phyloP scores from a whole-genome alignment of 2,113 vertebrate genomes.

The Podiceps cristatus region DNA sequence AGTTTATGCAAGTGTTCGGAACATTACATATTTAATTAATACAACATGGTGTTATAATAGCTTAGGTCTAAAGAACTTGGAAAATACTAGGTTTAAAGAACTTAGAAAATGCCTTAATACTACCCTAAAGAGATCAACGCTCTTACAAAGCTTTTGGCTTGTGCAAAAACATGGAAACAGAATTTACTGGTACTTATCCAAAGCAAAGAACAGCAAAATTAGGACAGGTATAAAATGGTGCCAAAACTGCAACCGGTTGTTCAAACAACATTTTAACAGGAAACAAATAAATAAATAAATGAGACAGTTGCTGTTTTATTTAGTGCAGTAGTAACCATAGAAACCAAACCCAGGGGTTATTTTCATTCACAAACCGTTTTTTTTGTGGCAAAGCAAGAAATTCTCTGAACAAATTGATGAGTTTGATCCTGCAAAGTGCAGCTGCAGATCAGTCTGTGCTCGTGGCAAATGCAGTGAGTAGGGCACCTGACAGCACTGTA shows the following conservation, averaged over 20 bases:
- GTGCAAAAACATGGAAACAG: not conserved
- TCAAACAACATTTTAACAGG: not conserved
- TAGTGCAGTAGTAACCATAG: not conserved
- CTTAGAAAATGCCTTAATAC: not conserved
- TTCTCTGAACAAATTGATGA: not conserved
- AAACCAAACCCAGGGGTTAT: not conserved
- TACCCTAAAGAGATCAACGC: not conserved
- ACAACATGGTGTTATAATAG: not conserved
- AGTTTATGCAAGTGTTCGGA: not conserved
- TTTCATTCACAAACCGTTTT: not conserved
- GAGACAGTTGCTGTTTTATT: not conserved
- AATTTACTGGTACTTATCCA: not conserved
- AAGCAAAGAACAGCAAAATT: not conserved
- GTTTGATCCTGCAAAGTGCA: not conserved
- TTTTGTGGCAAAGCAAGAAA: not conserved
- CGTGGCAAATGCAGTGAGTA: not conserved
- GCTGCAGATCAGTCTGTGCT: not conserved
- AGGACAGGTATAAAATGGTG: not conserved
- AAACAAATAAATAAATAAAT: conserved; percentile 3
- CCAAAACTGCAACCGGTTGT: not conserved
- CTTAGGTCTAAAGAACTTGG: not conserved
- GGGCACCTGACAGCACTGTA: not conserved
- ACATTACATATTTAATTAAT: not conserved
- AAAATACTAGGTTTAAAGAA: not conserved
- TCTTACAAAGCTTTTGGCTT: not conserved